Evolutionary conservation across 2,888 invertebrate species (phyloP).

Genomic region (Thera obeliscata): DNA sequence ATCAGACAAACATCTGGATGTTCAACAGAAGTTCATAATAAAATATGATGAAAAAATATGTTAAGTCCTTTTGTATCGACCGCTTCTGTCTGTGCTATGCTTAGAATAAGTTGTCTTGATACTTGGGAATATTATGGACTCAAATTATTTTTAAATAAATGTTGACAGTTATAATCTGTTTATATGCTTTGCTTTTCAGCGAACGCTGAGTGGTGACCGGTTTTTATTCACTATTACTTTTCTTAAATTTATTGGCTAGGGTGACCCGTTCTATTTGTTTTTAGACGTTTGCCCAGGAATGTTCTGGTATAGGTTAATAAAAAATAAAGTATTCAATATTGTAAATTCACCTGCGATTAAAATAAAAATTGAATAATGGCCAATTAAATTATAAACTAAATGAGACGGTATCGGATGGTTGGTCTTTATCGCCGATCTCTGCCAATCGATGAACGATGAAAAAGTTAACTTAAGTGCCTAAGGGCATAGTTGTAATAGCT

Average conservation of each 20-base stretch:
- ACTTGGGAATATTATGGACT: slow-evolving; percentile 46
- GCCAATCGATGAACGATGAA: slow-evolving; percentile 59
- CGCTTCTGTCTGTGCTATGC: slow-evolving; percentile 67
- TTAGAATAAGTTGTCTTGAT: slow-evolving; percentile 61
- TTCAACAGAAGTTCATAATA: slow-evolving; percentile 84
- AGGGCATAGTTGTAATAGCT: slow-evolving; percentile 53
- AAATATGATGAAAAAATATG: slow-evolving; percentile 83
- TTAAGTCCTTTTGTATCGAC: slow-evolving; percentile 83
- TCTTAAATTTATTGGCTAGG: too few relatives aligned
- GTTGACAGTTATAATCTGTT: too few relatives aligned
- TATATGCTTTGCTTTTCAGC: too few relatives aligned
- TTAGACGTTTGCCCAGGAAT: too few relatives aligned
- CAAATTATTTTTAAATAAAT: too few relatives aligned
- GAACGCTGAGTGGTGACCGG: too few relatives aligned
- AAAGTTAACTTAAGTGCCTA: slow-evolving; percentile 41
- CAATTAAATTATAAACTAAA: slow-evolving; percentile 34
- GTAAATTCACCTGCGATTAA: slow-evolving; percentile 20
- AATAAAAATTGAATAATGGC: slow-evolving; percentile 31
- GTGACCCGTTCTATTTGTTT: too few relatives aligned
- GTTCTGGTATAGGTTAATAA: too few relatives aligned
- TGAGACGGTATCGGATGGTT: slow-evolving; percentile 47
- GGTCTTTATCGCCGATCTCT: slow-evolving; percentile 61
- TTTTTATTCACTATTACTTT: too few relatives aligned
- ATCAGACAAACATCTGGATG: slow-evolving; percentile 82
- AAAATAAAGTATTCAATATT: background rate